Conservation (phyloP, 2,797 vertebrate genomes). For the Lerista edwardsae region DNA sequence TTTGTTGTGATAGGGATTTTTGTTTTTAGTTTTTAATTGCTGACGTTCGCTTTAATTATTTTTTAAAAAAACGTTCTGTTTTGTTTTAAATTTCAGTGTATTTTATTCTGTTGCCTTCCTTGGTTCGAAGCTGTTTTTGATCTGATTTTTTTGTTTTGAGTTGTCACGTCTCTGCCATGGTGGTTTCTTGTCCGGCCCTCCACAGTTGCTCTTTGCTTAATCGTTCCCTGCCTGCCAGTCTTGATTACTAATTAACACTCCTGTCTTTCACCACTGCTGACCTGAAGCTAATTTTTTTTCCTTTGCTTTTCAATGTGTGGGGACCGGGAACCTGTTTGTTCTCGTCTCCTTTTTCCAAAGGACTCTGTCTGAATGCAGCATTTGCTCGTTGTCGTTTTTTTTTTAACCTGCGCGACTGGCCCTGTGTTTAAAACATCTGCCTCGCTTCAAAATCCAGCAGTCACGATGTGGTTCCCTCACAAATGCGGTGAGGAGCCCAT, state of each 20-base stretch:
- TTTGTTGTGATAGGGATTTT: slow-evolving; percentile 54
- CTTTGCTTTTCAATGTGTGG: slow-evolving; percentile 51
- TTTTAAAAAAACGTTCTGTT: neutral
- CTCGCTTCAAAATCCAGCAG: neutral
- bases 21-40: slow-evolving; percentile 35
- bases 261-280: slow-evolving; percentile 39
- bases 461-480: neutral
- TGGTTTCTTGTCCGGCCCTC: slow-evolving; percentile 54
- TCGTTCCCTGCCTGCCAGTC: slow-evolving; percentile 36
- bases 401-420: neutral
- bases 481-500: too few species aligned
- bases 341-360: neutral
- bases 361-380: too few species aligned
- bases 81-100: slow-evolving; percentile 40
- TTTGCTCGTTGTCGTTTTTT: neutral
- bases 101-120: slow-evolving; percentile 62
- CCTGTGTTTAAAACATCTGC: neutral
- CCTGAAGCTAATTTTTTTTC: slow-evolving; percentile 46
- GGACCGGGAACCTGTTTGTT: slow-evolving; percentile 31
- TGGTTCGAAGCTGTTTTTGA: slow-evolving; percentile 39
- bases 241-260: slow-evolving; percentile 47
- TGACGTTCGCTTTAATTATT: slow-evolving; percentile 39
- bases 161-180: slow-evolving; percentile 70
- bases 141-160: slow-evolving; percentile 58
- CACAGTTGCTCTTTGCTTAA: slow-evolving; percentile 33